phyloP scores from a whole-genome alignment of 2,113 vertebrate species.

The Scopus umbretta region DNA sequence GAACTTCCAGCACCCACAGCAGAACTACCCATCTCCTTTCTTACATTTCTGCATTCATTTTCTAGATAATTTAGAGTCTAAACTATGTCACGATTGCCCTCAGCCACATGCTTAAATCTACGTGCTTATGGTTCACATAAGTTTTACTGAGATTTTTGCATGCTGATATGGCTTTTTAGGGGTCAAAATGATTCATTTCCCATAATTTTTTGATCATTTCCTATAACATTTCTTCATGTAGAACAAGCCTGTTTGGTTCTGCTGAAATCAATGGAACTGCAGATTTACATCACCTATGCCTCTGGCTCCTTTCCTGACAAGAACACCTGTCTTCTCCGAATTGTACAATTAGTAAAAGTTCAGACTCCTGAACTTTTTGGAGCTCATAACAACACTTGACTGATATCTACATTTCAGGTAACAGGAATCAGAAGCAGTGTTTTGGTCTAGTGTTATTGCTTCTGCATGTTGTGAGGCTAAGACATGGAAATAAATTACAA shows the following conservation, averaged over 20 bases:
- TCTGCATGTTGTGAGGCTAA: background rate
- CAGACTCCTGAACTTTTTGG: background rate
- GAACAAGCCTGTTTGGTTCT: background rate
- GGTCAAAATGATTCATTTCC: background rate
- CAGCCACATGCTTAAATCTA: background rate
- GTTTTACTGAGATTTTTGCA: background rate
- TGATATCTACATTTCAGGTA: background rate
- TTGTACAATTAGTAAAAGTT: background rate
- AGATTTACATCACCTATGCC: background rate
- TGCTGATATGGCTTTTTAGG: background rate
- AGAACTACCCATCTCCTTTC: background rate
- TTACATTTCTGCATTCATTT: background rate
- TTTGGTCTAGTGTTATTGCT: background rate
- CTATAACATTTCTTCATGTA: background rate
- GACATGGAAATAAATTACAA: background rate
- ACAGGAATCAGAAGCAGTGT: background rate
- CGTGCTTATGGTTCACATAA: rapidly evolving
- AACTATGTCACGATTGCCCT: background rate
- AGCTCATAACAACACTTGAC: background rate
- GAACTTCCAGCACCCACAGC: background rate
- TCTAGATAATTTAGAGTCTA: background rate
- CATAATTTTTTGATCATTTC: background rate
- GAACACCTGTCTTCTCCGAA: background rate
- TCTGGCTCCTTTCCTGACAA: background rate
- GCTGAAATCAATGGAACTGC: background rate